phyloP scores from a whole-genome alignment of 2,113 vertebrate species.

The Pluvialis apricaria region DNA sequence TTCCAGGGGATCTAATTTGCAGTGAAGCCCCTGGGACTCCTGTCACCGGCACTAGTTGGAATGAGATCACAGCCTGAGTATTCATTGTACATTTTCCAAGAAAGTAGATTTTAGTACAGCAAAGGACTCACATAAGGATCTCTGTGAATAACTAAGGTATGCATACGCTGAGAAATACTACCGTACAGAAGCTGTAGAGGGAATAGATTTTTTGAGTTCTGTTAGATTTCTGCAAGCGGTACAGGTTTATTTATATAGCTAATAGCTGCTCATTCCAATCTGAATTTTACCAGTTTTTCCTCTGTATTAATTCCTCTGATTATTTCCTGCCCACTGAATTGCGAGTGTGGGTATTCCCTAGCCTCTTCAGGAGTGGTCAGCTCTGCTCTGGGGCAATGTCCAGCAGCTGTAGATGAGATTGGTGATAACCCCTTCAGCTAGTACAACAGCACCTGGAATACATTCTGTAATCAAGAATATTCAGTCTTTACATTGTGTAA shows the following conservation, averaged over 20 bases:
- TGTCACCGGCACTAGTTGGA: background rate
- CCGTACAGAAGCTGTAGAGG: background rate
- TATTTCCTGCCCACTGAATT: background rate
- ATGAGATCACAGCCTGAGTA: constrained; percentile 48
- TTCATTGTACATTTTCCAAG: background rate
- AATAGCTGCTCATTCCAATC: background rate
- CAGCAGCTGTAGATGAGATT: background rate
- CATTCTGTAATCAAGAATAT: background rate
- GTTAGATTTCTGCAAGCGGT: background rate
- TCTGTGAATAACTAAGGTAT: background rate
- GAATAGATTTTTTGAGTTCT: background rate
- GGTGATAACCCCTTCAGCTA: background rate
- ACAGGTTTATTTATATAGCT: background rate
- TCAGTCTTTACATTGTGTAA: background rate
- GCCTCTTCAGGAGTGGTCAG: background rate
- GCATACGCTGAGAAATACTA: background rate
- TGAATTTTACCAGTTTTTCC: background rate
- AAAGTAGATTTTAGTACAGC: constrained; percentile 24
- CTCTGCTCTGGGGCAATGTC: background rate
- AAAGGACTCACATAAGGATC: background rate
- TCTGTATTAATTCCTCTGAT: background rate
- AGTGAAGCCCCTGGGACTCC: constrained; percentile 46
- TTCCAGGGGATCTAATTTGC: constrained; percentile 53
- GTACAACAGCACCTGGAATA: background rate
- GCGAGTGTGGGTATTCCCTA: background rate